Base-by-base conservation (phyloP, 2,888 invertebrate species). In the Luperina testacea region DNA sequence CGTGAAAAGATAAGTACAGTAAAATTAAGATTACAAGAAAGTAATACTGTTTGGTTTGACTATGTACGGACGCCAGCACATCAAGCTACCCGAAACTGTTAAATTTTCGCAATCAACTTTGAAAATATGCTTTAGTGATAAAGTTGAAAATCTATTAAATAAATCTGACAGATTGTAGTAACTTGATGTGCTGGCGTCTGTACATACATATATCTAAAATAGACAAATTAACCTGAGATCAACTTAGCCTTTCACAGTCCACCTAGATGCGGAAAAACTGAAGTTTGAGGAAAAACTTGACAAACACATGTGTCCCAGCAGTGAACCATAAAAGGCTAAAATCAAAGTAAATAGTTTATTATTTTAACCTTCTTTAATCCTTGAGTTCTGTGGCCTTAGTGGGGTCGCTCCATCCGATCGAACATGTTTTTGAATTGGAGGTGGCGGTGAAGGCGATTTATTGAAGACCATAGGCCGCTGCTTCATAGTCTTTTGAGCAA, bases 311-410 rank as follows among this genome's bases (percentile, higher is more conserved):
- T 61, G 5, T 24, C 15, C 6, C 6, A 32, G 24, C 13, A 7
- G 20, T 70, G 48, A 48, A 70, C 65, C n/a, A 15, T 63, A 64
- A 68, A 72, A 79, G 24, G 45, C 8, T 67, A 61, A 51, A 64
- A 27, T 65, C 32, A 75, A 38, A 24, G 9, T 48, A 48, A 69
- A 38, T 45, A 38, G 48, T 45, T 24, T 67, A 70, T 69, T 82
- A 3, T 32, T 75, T 73, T 90, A 65, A 96, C 96, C 95, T 91
- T 94, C 94, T 90, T 93, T 93, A 13, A 90, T 81, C 85, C 90
- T 94, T 3, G 95, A 95, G 68, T 92, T 91, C 67, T 94, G 94
- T 3, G 94, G 94, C 81, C 94, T 91, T 20, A 87, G 20, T 20
- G 90, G 84, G 3, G 90, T 59, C 8, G 86, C 74, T 3, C 88